These are phyloP conservation scores for Tachina fera DNA, from an alignment of 2,888 invertebrate species.

Conservation along the genomic window DNA sequence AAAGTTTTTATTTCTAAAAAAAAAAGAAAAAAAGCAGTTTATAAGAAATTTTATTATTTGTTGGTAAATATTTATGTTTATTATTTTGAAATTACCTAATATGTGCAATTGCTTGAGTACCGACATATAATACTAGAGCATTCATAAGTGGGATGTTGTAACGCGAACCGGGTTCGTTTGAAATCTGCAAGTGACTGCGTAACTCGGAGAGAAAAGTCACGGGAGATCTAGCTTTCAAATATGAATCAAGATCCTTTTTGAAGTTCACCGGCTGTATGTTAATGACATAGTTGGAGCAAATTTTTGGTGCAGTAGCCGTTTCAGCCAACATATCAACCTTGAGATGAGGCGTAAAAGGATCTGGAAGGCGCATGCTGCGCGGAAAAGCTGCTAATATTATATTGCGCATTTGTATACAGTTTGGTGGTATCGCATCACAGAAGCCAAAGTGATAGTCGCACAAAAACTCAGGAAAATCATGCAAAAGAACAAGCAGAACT, in stretches of 20 bases:
- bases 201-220: conserved; percentile 98
- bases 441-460: conserved; percentile 99
- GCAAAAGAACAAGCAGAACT: conserved; percentile 96
- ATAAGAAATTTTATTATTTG: not conserved
- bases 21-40: conserved; percentile 20
- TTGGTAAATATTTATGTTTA: not conserved
- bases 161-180: conserved; percentile 93
- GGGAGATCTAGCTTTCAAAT: conserved; percentile 95
- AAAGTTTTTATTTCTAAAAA: conserved; percentile 90
- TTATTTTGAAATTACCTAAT: conserved; percentile 84
- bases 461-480: conserved; percentile 99
- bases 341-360: conserved; percentile 98
- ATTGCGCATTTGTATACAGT: conserved; percentile 99
- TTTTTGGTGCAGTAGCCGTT: conserved; percentile 93
- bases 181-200: conserved; percentile 93
- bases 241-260: conserved; percentile 98
- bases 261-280: conserved; percentile 94
- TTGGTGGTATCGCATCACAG: conserved; percentile 99
- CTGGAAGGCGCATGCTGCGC: conserved; percentile 98
- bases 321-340: conserved; percentile 95
- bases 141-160: conserved; percentile 99
- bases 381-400: conserved; percentile 99
- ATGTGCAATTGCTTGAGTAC: conserved; percentile 96
- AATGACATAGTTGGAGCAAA: conserved; percentile 93
- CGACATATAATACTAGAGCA: conserved; percentile 98